Evolutionary conservation across 2,888 invertebrate species (phyloP).

Genomic region (Dioctria linearis): DNA sequence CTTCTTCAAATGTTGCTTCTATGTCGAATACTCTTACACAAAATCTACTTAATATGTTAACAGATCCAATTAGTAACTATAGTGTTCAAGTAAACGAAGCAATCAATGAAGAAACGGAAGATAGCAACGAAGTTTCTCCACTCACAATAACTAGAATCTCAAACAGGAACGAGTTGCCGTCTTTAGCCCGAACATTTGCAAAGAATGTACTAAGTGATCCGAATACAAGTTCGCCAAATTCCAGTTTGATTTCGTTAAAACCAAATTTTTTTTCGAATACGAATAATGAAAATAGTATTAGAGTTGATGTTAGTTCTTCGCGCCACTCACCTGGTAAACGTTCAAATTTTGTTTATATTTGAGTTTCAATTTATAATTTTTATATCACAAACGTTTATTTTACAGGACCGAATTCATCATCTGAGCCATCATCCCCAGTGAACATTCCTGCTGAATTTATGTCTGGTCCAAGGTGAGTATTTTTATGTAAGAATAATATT

Average conservation of each 20-base stretch:
- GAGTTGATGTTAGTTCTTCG: slow-evolving; percentile 20
- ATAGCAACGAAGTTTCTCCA: slow-evolving; percentile 57
- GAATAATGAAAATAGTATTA: slow-evolving; percentile 33
- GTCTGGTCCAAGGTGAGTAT: slow-evolving; percentile 7
- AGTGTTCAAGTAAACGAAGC: slow-evolving; percentile 67
- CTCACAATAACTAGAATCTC: background rate
- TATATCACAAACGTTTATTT: background rate
- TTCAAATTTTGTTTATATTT: background rate
- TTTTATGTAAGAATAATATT: too few species aligned
- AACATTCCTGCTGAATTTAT: background rate
- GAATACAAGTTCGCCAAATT: slow-evolving; percentile 35
- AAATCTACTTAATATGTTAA: slow-evolving; percentile 69
- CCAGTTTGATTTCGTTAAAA: background rate
- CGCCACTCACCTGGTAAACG: slow-evolving; percentile 3
- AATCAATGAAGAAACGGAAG: slow-evolving; percentile 55
- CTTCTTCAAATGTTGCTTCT: slow-evolving; percentile 26
- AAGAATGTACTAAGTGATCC: slow-evolving; percentile 53
- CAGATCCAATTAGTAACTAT: slow-evolving; percentile 69
- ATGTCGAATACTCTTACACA: slow-evolving; percentile 70
- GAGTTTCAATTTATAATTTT: background rate
- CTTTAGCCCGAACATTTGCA: slow-evolving; percentile 54
- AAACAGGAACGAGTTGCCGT: slow-evolving; percentile 9
- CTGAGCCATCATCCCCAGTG: slow-evolving; percentile 46
- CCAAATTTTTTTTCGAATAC: slow-evolving; percentile 32
- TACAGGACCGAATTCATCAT: slow-evolving; percentile 11